Evolutionary conservation across 2,797 vertebrate genomes (phyloP).

Genomic region (Arrhamphus sclerolepis): DNA sequence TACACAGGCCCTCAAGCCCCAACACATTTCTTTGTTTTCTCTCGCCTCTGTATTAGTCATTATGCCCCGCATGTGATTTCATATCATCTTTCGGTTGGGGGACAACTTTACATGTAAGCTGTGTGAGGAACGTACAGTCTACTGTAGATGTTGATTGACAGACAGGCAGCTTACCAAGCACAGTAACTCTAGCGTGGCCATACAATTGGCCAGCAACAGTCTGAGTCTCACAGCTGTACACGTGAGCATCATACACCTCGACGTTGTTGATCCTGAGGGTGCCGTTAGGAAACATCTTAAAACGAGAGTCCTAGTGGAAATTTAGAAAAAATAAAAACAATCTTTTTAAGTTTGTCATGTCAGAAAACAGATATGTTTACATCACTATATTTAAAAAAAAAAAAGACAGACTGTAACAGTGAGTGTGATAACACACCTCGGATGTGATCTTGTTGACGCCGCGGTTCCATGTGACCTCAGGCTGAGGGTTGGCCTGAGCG

Average conservation of each 20-base stretch:
- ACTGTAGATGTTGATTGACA: neutral
- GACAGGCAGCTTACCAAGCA: slow-evolving; percentile 84
- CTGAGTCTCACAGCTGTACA: slow-evolving; percentile 89
- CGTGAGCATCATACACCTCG: slow-evolving; percentile 92
- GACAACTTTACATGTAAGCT: neutral
- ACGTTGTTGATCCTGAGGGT: slow-evolving; percentile 92
- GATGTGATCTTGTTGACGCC: slow-evolving; percentile 82
- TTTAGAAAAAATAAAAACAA: neutral
- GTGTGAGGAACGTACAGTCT: slow-evolving; percentile 6
- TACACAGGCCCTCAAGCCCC: slow-evolving; percentile 22
- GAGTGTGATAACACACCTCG: slow-evolving; percentile 78
- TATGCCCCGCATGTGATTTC: slow-evolving; percentile 4
- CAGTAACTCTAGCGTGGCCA: slow-evolving; percentile 85
- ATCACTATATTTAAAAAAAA: too few species aligned
- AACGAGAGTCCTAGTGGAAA: slow-evolving; percentile 84
- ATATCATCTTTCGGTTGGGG: slow-evolving; percentile 1
- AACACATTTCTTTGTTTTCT: slow-evolving; percentile 21
- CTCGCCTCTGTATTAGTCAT: slow-evolving; percentile 12
- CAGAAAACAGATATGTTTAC: too few species aligned
- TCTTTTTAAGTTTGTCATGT: too few species aligned
- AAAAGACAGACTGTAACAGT: too few species aligned
- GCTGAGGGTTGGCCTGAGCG: slow-evolving; percentile 87
- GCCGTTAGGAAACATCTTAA: slow-evolving; percentile 89
- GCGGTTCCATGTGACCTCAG: slow-evolving; percentile 89
- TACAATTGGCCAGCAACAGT: slow-evolving; percentile 84